phyloP scores from a whole-genome alignment of 2,888 invertebrate species.

The Gisinianus flammeolus region DNA sequence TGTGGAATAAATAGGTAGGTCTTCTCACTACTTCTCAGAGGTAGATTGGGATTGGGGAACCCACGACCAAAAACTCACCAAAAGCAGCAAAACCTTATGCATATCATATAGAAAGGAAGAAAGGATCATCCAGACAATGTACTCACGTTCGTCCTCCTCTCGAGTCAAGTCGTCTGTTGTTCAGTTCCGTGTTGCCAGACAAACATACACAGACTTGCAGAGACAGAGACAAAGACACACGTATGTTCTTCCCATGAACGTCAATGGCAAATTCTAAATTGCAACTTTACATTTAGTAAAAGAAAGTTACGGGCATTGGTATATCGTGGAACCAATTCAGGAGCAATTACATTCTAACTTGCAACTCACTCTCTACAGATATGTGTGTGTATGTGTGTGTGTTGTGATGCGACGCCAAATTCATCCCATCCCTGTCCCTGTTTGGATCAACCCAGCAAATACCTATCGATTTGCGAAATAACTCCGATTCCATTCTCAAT shows the following conservation, averaged over 20 bases:
- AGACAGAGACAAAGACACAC: background rate
- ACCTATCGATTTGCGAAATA: constrained; percentile 28
- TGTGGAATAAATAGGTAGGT: constrained; percentile 40
- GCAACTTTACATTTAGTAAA: constrained; percentile 22
- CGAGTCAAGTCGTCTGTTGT: background rate
- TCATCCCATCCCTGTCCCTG: background rate
- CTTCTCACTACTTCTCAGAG: background rate
- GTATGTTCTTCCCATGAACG: constrained; percentile 6
- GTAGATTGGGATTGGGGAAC: constrained; percentile 2
- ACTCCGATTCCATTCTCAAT: constrained; percentile 22
- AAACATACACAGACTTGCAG: background rate
- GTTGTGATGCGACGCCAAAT: constrained; percentile 24
- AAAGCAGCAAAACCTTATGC: background rate
- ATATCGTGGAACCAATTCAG: constrained; percentile 13
- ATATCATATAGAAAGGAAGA: background rate
- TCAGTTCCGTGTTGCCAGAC: background rate
- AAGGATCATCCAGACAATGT: background rate
- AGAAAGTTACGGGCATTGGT: constrained; percentile 14
- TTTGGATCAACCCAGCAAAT: constrained; percentile 20
- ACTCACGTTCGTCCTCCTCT: background rate
- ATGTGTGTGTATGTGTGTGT: too few relatives aligned
- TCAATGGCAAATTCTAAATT: constrained; percentile 13
- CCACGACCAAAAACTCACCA: constrained; percentile 6
- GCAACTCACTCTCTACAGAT: background rate
- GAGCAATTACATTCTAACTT: constrained; percentile 27